These are phyloP conservation scores for Apostichopus japonicus DNA, from an alignment of 35 echinoderm and acorn worm species.

Conservation along the genomic window DNA sequence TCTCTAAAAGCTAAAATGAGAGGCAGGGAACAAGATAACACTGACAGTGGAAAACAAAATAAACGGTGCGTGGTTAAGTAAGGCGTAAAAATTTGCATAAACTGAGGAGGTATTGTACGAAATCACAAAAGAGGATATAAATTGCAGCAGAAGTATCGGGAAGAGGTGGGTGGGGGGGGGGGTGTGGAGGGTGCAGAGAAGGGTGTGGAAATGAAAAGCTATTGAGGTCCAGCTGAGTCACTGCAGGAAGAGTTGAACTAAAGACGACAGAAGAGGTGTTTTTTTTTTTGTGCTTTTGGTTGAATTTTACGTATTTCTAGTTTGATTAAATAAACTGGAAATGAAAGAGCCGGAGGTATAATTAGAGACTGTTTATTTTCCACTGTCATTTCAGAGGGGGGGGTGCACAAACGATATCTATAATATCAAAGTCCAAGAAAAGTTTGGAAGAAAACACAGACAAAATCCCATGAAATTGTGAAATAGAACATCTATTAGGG, in stretches of 20 bases:
- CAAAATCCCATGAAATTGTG: neutral
- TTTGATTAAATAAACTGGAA: neutral
- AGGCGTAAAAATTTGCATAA: neutral
- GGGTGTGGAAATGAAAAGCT: neutral
- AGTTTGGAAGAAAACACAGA: neutral
- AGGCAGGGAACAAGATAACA: neutral
- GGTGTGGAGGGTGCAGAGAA: neutral
- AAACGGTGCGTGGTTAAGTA: neutral
- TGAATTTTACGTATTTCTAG: too few relatives aligned
- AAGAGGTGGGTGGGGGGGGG: neutral
- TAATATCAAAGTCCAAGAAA: conserved; percentile 10
- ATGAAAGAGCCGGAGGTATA: neutral
- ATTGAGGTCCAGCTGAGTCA: neutral
- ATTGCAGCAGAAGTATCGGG: neutral
- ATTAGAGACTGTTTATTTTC: conserved; percentile 14
- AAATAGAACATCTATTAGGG: conserved; percentile 15
- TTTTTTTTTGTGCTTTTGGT: neutral
- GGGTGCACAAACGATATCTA: conserved; percentile 46
- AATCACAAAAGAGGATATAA: neutral
- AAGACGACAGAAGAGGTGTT: neutral
- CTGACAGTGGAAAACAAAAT: conserved; percentile 30
- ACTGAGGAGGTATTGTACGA: neutral
- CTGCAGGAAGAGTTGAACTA: neutral
- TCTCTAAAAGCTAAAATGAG: neutral
- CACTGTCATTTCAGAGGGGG: conserved; percentile 8